A percentile compares a stretch with the other conserved stretches of the same genome.
These are phyloP conservation scores for Petrocephalus microphthalmus DNA, from an alignment of 2,113 vertebrate species.

Conservation along the genomic window DNA sequence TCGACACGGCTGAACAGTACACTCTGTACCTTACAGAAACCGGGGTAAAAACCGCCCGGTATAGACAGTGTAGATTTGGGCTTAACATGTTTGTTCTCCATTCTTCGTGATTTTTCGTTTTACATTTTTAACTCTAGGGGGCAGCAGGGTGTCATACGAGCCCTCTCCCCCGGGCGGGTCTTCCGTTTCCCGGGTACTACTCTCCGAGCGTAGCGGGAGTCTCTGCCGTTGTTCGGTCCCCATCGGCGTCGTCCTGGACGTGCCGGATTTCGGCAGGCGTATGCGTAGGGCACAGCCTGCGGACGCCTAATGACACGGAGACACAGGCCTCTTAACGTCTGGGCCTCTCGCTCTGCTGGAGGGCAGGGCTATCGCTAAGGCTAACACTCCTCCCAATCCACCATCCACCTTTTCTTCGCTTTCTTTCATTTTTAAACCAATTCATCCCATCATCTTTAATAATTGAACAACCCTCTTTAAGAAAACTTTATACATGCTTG, in stretches of 20 bases:
- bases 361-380: not conserved
- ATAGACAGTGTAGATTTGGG: not conserved
- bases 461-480: not conserved
- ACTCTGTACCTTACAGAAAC: not conserved
- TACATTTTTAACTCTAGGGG: constrained; percentile 9
- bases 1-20: not conserved
- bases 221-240: not conserved
- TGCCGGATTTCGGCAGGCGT: not conserved
- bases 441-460: not conserved
- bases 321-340: not conserved
- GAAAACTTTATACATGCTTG: not conserved
- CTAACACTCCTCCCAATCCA: not conserved
- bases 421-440: not conserved
- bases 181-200: not conserved
- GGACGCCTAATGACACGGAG: not conserved
- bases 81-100: not conserved
- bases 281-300: not conserved
- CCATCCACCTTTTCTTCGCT: not conserved
- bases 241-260: not conserved
- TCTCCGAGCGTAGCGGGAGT: too few species aligned
- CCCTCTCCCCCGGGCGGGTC: not conserved
- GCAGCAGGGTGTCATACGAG: not conserved
- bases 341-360: not conserved
- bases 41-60: not conserved
- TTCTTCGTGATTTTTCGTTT: not conserved